Evolutionary conservation across 1,140 invertebrate species (phyloP), one percentile per base, ranked within the genome.

Genomic region (Drosophila tsacasi): DNA sequence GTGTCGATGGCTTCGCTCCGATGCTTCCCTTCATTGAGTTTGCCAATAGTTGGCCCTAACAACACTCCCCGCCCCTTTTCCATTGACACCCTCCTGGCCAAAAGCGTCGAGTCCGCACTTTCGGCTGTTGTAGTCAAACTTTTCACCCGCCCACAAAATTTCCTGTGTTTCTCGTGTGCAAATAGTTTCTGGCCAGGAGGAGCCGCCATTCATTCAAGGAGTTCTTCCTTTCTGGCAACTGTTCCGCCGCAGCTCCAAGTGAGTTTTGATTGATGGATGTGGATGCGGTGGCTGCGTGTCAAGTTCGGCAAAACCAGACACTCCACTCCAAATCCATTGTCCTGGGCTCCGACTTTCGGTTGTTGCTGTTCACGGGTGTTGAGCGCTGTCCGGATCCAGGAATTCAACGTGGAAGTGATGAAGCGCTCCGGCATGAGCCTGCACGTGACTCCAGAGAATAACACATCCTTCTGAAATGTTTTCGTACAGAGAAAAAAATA

Each of bases 11-110:
- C 71, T 71, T 15, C 69, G 65, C 64, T 47, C 10, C 35, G 13
- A 32, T 60, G 61, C 55, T 75, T 23, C 25, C 52, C 46, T 35
- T 77, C 50, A 77, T 57, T 21, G 75, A 77, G 74, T 77, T 77
- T 69, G 73, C 74, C 75, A 77, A 77, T 77, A 77, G 75, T 77
- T 77, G 61, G 64, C 42, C 63, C 67, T 3, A 23, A 40, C 58
- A 55, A n/a, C n/a, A n/a, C n/a, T n/a, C 39, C 3, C 35, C 49
- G 40, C 40, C 69, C 37, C 25, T 19, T 74, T 47, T 54, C 68
- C 54, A 76, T 46, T 52, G 62, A 65, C 55, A 46, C 73, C 15
- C 4, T n/a, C 5, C 27, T 39, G 46, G 23, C 71, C 42, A n/a
- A 49, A 64, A 74, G 30, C 39, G 73, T 35, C 72, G 13, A 66